Evolutionary conservation across 2,888 invertebrate genomes (phyloP).

Genomic region (Cantharis rustica): DNA sequence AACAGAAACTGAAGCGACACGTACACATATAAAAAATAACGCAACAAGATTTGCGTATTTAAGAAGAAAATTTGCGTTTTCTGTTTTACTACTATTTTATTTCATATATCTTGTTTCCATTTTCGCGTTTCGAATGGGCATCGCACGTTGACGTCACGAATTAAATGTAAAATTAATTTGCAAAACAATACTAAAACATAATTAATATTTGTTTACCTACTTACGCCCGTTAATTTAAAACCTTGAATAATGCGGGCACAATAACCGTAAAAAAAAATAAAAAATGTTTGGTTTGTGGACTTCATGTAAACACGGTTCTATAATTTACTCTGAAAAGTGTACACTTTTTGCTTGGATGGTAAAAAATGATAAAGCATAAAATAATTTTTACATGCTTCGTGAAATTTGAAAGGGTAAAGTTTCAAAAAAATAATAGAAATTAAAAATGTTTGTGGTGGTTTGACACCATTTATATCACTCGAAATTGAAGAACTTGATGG

Average conservation of each 20-base stretch:
- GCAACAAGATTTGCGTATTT: not conserved
- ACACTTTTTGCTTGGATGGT: not conserved
- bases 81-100: not conserved
- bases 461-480: not conserved
- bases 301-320: not conserved
- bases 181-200: not conserved
- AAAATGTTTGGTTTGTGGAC: not conserved
- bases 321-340: not conserved
- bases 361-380: not conserved
- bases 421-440: not conserved
- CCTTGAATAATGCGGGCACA: not conserved
- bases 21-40: not conserved
- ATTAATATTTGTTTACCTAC: not conserved
- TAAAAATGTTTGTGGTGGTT: not conserved
- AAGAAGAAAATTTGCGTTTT: not conserved
- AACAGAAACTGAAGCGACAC: not conserved
- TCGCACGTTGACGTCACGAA: not conserved
- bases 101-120: not conserved
- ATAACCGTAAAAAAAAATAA: not conserved
- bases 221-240: not conserved
- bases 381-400: not conserved
- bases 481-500: not conserved
- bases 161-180: not conserved
- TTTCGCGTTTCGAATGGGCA: not conserved
- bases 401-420: not conserved